Evolutionary conservation across 1,140 invertebrate species (phyloP).

Genomic region (Globodera rostochiensis): DNA sequence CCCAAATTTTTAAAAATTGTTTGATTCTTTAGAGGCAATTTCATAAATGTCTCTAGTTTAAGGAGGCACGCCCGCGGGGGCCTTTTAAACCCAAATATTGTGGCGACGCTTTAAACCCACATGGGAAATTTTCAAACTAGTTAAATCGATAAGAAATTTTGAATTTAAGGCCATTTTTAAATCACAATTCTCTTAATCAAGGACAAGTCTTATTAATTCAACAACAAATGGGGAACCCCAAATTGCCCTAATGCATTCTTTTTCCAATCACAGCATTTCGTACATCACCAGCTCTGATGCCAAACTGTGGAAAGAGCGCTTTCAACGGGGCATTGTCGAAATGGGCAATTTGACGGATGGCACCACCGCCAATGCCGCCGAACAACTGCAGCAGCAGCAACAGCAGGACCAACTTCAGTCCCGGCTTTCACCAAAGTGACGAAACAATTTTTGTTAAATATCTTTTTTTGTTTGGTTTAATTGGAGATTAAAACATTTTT

Average conservation of each 20-base stretch:
- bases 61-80: too few relatives aligned
- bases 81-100: too few relatives aligned
- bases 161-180: too few relatives aligned
- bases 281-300: conserved; percentile 71
- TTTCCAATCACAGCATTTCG: conserved; percentile 67
- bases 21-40: too few relatives aligned
- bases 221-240: too few relatives aligned
- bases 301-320: conserved; percentile 64
- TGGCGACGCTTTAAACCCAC: too few relatives aligned
- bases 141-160: too few relatives aligned
- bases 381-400: background rate
- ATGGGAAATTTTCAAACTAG: too few relatives aligned
- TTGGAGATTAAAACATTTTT: background rate
- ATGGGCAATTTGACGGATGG: background rate
- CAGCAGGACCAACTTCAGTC: background rate
- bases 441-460: background rate
- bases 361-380: background rate
- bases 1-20: too few relatives aligned
- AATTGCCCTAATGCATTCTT: background rate
- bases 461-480: background rate
- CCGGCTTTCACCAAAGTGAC: conserved; percentile 68
- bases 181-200: too few relatives aligned
- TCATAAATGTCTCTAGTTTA: too few relatives aligned
- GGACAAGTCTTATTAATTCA: too few relatives aligned
- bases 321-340: conserved; percentile 48